Percentiles rank a stretch among this genome's conserved stretches.
phyloP scores from a whole-genome alignment of 2,888 invertebrate species.

The Parnassius apollo region DNA sequence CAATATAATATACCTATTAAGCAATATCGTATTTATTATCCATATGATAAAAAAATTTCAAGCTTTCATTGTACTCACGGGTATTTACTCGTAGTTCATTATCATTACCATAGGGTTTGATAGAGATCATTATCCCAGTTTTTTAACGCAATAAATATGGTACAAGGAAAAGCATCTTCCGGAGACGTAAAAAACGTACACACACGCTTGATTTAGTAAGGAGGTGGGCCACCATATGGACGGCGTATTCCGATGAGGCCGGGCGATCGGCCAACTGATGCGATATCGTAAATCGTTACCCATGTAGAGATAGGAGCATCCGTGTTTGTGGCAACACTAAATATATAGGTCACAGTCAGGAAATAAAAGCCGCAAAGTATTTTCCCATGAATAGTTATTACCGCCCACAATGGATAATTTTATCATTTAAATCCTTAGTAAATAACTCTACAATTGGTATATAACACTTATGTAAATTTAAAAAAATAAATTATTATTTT shows the following conservation, averaged over 20 bases:
- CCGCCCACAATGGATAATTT: background rate
- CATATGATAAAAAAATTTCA: background rate
- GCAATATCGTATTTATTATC: background rate
- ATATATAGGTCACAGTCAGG: constrained; percentile 65
- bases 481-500: too few relatives aligned
- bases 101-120: constrained; percentile 20
- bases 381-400: constrained; percentile 46
- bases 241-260: constrained; percentile 45
- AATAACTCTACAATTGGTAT: too few relatives aligned
- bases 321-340: constrained; percentile 49
- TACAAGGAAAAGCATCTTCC: constrained; percentile 47
- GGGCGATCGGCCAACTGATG: constrained; percentile 52
- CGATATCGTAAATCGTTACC: constrained; percentile 58
- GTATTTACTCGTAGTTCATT: background rate
- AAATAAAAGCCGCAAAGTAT: constrained; percentile 68
- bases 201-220: constrained; percentile 32
- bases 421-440: too few relatives aligned
- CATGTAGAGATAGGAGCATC: constrained; percentile 65
- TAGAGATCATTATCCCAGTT: constrained; percentile 27
- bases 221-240: constrained; percentile 51
- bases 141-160: constrained; percentile 39
- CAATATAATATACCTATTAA: background rate
- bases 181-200: constrained; percentile 38
- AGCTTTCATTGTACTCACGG: background rate
- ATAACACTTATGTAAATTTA: too few relatives aligned